Conservation (phyloP, 1,140 invertebrate species). For the Nephila pilipes region DNA sequence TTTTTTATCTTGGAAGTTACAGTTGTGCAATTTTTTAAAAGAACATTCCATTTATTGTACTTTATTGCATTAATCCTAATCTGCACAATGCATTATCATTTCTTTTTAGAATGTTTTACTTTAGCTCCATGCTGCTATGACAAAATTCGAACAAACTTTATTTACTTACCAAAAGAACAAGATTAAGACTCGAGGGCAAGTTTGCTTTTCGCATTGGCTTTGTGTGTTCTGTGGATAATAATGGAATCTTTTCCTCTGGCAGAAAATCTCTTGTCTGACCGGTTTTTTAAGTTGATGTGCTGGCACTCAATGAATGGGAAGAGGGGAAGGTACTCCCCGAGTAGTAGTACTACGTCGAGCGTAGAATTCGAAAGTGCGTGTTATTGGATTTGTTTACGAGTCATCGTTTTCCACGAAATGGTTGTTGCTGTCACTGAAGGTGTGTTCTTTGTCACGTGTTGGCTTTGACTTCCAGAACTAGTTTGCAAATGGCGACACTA, state of each 20-base stretch:
- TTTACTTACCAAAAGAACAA: not conserved
- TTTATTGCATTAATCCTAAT: not conserved
- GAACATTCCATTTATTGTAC: not conserved
- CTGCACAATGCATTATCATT: not conserved
- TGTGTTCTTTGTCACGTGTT: not conserved
- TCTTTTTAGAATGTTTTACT: not conserved
- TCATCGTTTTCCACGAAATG: not conserved
- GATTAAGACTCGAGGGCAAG: not conserved
- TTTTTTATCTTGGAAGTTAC: too few relatives aligned
- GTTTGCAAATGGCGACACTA: not conserved
- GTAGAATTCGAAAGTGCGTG: slow-evolving; percentile 9
- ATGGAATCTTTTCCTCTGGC: not conserved
- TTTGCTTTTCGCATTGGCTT: not conserved
- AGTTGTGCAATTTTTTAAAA: too few relatives aligned
- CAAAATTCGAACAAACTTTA: not conserved
- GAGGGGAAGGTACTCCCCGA: not conserved
- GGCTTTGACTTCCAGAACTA: not conserved
- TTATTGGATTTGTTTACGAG: not conserved
- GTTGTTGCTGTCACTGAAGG: not conserved
- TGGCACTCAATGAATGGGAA: not conserved
- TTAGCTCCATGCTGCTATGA: not conserved
- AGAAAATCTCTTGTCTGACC: slow-evolving; percentile 16
- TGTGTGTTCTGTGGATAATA: not conserved
- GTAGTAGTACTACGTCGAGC: slow-evolving; percentile 30
- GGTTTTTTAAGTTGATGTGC: not conserved